Conservation (phyloP, 2,797 vertebrate genomes). For the Hirundo rustica region DNA sequence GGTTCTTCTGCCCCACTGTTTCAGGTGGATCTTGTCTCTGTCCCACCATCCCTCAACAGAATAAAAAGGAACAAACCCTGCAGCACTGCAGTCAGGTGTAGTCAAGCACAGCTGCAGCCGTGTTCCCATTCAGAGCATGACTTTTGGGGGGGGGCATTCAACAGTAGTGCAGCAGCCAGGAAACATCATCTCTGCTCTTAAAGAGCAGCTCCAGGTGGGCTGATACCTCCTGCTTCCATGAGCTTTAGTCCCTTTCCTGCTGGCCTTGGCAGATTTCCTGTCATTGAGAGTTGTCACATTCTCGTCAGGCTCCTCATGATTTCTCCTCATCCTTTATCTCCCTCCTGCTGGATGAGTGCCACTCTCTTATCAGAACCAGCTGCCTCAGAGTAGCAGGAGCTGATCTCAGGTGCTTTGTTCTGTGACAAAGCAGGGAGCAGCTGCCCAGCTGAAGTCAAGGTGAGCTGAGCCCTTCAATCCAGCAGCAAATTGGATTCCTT, state of each 20-base stretch:
- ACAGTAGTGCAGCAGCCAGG: neutral
- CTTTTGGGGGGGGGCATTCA: neutral
- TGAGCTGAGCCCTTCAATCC: neutral
- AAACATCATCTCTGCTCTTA: neutral
- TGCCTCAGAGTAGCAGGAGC: neutral
- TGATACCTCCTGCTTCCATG: neutral
- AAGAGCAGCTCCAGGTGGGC: neutral
- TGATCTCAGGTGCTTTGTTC: constrained; percentile 15
- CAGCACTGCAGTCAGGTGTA: neutral
- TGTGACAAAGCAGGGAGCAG: neutral
- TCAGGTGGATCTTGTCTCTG: neutral
- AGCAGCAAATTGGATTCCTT: neutral
- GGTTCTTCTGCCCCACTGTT: neutral
- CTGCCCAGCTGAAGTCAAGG: neutral
- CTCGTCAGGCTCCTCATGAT: neutral
- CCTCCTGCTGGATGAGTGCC: neutral
- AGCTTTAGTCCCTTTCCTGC: neutral
- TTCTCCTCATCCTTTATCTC: neutral
- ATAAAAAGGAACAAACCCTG: neutral
- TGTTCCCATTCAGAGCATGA: neutral
- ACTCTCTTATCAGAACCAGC: neutral
- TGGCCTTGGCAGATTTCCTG: neutral
- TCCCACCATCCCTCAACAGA: neutral
- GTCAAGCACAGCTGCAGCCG: neutral
- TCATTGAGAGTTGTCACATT: neutral